A percentile compares a stretch with the other conserved stretches of the same genome.
Conservation (phyloP, 2,113 vertebrate genomes). For the Silurus meridionalis region DNA sequence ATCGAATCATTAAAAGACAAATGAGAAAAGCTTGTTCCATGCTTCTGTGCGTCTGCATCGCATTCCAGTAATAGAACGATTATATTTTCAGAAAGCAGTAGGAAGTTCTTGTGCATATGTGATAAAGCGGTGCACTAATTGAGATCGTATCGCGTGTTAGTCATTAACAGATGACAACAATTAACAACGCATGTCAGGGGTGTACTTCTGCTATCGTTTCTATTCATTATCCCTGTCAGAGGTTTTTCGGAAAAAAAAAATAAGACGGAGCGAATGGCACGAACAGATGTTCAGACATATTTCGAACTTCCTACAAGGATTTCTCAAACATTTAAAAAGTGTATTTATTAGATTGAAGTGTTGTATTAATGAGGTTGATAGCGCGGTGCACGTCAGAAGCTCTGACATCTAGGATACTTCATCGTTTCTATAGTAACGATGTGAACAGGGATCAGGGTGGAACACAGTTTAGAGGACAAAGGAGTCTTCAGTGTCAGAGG, state of each 20-base stretch:
- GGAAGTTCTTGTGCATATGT: neutral
- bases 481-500: neutral
- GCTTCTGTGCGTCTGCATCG: neutral
- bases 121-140: conserved; percentile 1
- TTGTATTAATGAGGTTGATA: neutral
- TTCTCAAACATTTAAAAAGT: neutral
- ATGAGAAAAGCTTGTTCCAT: too few relatives aligned
- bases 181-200: conserved; percentile 10
- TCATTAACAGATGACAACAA: conserved; percentile 29
- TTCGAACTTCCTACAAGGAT: neutral
- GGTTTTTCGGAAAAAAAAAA: neutral
- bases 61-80: conserved; percentile 7
- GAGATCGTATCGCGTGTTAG: conserved; percentile 12
- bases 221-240: conserved; percentile 18
- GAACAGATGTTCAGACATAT: conserved; percentile 15
- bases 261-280: neutral
- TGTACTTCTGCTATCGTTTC: neutral
- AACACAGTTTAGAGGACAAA: neutral
- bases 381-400: neutral
- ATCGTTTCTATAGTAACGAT: neutral
- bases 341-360: neutral
- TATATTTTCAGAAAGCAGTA: conserved; percentile 12
- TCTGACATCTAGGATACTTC: too few relatives aligned
- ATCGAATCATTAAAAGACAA: too few relatives aligned
- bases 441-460: too few relatives aligned